phyloP scores from a whole-genome alignment of 2,113 vertebrate species.

The Sander lucioperca region DNA sequence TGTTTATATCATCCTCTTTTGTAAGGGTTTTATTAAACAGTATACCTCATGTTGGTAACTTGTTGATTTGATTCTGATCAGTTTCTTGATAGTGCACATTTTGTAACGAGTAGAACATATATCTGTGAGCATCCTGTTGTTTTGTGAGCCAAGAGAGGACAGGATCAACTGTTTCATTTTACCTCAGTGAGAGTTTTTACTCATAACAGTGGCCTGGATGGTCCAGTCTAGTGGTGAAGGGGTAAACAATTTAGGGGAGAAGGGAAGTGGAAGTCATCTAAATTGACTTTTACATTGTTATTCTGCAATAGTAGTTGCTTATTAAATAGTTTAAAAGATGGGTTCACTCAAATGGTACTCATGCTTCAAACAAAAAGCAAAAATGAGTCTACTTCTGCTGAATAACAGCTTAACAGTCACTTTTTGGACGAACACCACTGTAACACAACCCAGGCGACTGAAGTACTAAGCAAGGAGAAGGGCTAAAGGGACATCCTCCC shows the following conservation, averaged over 20 bases:
- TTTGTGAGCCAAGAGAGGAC: conserved; percentile 38
- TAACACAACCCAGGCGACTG: conserved; percentile 13
- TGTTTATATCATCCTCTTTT: conserved; percentile 44
- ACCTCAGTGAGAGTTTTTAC: conserved; percentile 54
- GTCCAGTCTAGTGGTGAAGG: conserved; percentile 16
- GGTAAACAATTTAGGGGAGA: conserved; percentile 4
- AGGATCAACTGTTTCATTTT: conserved; percentile 49
- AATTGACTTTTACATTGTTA: conserved; percentile 30
- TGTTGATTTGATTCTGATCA: conserved; percentile 67
- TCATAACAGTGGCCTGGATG: conserved; percentile 38
- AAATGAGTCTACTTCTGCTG: not conserved
- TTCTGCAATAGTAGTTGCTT: conserved; percentile 7
- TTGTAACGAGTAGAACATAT: conserved; percentile 41
- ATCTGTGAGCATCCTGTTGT: conserved; percentile 35
- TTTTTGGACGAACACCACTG: conserved; percentile 1
- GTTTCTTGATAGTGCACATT: conserved; percentile 64
- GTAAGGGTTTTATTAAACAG: conserved; percentile 54
- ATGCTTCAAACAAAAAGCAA: not conserved
- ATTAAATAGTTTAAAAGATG: not conserved
- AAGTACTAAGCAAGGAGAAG: conserved; percentile 45
- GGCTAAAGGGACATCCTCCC: conserved; percentile 41
- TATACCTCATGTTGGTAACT: conserved; percentile 74
- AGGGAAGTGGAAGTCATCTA: not conserved
- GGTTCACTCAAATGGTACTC: no score
- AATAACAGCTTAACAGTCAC: conserved; percentile 1